Conservation (phyloP, 2,113 vertebrate genomes). For the Psittacara wagleri region DNA sequence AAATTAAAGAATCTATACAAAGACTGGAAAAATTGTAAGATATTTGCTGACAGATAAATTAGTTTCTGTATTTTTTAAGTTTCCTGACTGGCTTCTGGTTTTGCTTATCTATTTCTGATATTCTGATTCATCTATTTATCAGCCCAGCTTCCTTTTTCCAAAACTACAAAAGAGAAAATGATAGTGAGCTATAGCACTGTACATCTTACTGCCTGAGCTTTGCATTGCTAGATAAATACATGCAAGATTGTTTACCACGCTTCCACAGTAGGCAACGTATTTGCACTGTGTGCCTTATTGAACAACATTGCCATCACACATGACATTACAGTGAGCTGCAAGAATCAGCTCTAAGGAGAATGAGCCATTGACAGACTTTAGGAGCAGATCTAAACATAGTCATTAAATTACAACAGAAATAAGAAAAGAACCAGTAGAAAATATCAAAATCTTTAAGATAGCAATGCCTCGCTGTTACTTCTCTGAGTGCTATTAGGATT, state of each 20-base stretch:
- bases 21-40: not conserved
- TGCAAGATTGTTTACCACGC: not conserved
- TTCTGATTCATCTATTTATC: not conserved
- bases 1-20: constrained; percentile 7
- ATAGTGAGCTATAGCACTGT: not conserved
- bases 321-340: not conserved
- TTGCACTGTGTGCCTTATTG: not conserved
- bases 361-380: not conserved
- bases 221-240: not conserved
- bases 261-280: not conserved
- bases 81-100: constrained; percentile 3
- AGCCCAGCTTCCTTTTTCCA: not conserved
- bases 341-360: not conserved
- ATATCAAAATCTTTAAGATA: not conserved
- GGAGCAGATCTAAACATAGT: not conserved
- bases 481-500: not conserved
- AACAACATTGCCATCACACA: not conserved
- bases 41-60: not conserved
- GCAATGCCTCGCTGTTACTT: not conserved
- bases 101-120: not conserved
- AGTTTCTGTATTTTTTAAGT: not conserved
- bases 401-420: not conserved
- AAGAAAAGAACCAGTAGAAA: not conserved
- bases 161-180: not conserved
- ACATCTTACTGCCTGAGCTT: not conserved